Evolutionary conservation across 2,113 vertebrate species (phyloP), one percentile per base, ranked within the genome.

Genomic region (Grammomys dolichurus): DNA sequence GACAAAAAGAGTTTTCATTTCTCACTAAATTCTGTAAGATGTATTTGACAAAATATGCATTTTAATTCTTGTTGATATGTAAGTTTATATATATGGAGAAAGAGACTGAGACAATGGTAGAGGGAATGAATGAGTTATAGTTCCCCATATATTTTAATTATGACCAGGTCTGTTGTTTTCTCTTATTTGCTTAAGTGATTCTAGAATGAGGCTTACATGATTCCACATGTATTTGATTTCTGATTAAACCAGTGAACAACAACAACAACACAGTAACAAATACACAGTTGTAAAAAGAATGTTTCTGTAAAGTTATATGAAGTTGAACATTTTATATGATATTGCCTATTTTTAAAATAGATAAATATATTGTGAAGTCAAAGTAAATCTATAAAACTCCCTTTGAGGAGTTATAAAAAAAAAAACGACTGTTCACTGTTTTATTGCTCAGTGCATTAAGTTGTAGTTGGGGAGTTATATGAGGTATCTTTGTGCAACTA

Each of bases 351-450:
- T 89, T 33, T 73, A 94, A 96, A 84, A 63, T 63, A 70, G 69
- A 51, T 85, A 73, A 80, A 7, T 73, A 31, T 87, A 40, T 67
- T 94, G 19, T 84, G 17, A 70, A 70, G 43, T 82, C 60, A 92
- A 94, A 63, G 60, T 76, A 12, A 92, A 89, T 54, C 28, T n/a
- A 54, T 24, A 94, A 78, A 70, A 48, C 5, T 58, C 16, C 56
- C 33, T 70, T 75, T 73, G 17, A 78, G 51, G 19, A 26, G 9
- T 51, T 28, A 91, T 81, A 70, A 95, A 78, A 96, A 95, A 51
- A 51, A 10, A 70, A 22, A 88, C 36, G 33, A 19, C 63, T 80
- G 6, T 69, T 91, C 26, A 78, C 26, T 84, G 11, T 5, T 78
- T 82, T 94, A 51, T 77, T 90, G 63, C 26, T 94, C 67, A 60